Evolutionary conservation across 1,140 invertebrate genomes (phyloP), one percentile per base, ranked within the genome.

Genomic region (Frieseomelitta varia): DNA sequence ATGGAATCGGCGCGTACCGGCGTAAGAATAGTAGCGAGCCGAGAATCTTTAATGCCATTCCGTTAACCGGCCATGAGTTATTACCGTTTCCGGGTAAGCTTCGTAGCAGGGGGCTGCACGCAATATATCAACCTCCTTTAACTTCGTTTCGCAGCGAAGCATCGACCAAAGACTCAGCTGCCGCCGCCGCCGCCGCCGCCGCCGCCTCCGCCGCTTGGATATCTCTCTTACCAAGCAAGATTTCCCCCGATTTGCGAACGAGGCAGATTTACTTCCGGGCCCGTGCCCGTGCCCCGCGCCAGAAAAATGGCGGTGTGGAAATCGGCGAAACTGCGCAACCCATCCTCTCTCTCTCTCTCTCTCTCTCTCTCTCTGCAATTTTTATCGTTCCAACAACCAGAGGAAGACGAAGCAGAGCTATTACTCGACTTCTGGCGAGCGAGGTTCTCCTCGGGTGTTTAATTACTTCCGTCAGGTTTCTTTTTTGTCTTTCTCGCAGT

Each of bases 41-140:
- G 88, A 81, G 86, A 91, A 91, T 92, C 91, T 90, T 92, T 91
- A 91, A 91, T 92, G 89, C 87, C 73, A 85, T 89, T 87, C 91
- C 88, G 91, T 92, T 91, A 92, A 88, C 81, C 69, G 77, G 83
- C 65, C 86, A 85, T 92, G 91, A 92, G 85, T 92, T 92, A 92
- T 92, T 85, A 87, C 86, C 82, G 85, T 90, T 91, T 92, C 91
- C 91, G 88, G 88, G 87, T n/a, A 90, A 82, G 86, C 74, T 81
- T 82, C 67, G 69, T 76, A 85, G 85, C 39, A 0, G 39, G 83
- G 78, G 85, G 72, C 58, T 61, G 58, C 74, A 76, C 69, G 79
- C 87, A 78, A 91, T 92, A 91, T 92, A 92, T 92, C 91, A 90
- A 77, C 67, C 73, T 75, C 86, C 78, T 84, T 91, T 88, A 87